Percentiles rank a stretch among this genome's conserved stretches.
Evolutionary conservation across 2,797 vertebrate species (phyloP).

Genomic region (Holocentrus rufus): DNA sequence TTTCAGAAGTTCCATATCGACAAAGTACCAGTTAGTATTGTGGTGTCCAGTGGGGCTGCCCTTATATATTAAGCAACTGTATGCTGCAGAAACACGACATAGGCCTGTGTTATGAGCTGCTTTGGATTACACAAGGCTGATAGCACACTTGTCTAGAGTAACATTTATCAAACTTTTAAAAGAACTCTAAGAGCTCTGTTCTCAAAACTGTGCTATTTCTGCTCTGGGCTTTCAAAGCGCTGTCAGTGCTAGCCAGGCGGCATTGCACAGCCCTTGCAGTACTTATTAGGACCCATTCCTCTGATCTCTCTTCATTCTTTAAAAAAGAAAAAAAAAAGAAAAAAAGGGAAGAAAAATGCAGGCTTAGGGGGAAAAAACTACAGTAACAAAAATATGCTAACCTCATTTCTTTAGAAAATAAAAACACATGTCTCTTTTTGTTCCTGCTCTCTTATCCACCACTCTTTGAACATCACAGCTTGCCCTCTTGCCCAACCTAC

Average conservation of each 20-base stretch:
- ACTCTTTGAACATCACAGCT: slow-evolving; percentile 72
- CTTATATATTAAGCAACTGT: not conserved
- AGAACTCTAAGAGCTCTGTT: slow-evolving; percentile 46
- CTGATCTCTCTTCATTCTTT: slow-evolving; percentile 60
- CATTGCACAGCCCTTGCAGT: slow-evolving; percentile 23
- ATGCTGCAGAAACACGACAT: slow-evolving; percentile 16
- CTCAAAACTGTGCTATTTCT: slow-evolving; percentile 61
- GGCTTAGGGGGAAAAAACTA: slow-evolving; percentile 30
- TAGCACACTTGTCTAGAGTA: slow-evolving; percentile 23
- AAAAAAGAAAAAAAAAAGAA: slow-evolving; percentile 37
- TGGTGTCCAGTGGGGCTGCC: not conserved
- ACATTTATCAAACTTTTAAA: slow-evolving; percentile 60
- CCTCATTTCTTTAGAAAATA: slow-evolving; percentile 61
- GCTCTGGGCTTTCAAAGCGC: slow-evolving; percentile 57
- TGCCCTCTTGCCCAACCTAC: slow-evolving; percentile 73
- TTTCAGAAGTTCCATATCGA: not conserved
- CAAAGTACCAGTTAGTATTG: not conserved
- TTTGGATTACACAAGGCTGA: slow-evolving; percentile 45
- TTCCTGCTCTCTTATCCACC: slow-evolving; percentile 55
- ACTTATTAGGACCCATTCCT: slow-evolving; percentile 56
- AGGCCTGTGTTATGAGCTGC: slow-evolving; percentile 21
- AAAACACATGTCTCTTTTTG: slow-evolving; percentile 59
- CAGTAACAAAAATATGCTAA: slow-evolving; percentile 53
- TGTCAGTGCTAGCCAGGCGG: slow-evolving; percentile 46
- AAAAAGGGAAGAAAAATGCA: slow-evolving; percentile 17